Percentiles rank a stretch among this genome's conserved stretches.
phyloP scores from a whole-genome alignment of 1,140 invertebrate genomes.

The Aradophagus sp. region DNA sequence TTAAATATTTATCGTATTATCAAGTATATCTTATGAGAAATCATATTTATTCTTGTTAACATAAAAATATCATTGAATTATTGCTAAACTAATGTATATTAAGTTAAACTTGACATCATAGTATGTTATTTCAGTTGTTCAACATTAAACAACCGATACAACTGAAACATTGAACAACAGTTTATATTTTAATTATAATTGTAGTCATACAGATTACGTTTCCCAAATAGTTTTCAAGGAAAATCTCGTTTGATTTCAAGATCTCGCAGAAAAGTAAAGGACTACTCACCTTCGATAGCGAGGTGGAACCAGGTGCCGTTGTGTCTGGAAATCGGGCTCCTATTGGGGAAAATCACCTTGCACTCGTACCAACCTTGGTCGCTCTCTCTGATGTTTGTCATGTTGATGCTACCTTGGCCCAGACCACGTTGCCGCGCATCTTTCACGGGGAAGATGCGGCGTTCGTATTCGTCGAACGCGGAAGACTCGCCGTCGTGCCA shows the following conservation, averaged over 20 bases:
- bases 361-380: conserved; percentile 96
- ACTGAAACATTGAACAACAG: no score
- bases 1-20: no score
- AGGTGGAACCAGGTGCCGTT: conserved; percentile 93
- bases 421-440: conserved; percentile 73
- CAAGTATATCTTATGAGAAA: no score
- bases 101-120: neutral
- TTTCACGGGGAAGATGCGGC: conserved; percentile 81
- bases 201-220: no score
- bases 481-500: conserved; percentile 86
- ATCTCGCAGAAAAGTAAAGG: neutral
- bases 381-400: conserved; percentile 90
- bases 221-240: no score
- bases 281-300: conserved; percentile 84
- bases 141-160: no score
- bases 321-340: conserved; percentile 85
- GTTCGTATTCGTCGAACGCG: conserved; percentile 82
- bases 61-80: no score
- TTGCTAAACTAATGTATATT: no score
- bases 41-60: no score
- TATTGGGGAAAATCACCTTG: conserved; percentile 89
- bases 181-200: no score
- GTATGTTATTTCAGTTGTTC: no score
- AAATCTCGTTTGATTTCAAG: neutral
- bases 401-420: conserved; percentile 88